Base-by-base conservation (phyloP, 2,113 vertebrate genomes). In the Ophiodon elongatus region DNA sequence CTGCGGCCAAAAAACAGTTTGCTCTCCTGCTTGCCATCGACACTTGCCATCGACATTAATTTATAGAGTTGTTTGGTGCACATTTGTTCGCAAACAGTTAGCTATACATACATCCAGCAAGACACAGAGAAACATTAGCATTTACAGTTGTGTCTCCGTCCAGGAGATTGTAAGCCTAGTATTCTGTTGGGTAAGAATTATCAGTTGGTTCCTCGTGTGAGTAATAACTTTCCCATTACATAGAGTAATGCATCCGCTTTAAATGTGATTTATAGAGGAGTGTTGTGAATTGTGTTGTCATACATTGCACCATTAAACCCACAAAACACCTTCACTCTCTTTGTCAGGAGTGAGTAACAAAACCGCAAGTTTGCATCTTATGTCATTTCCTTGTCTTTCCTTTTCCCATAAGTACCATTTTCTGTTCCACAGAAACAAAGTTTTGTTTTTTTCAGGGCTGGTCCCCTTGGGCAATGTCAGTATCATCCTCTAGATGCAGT, bases 401-500 rank as follows among this genome's bases (percentile, higher is more conserved):
- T 75, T 79, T 77, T 67, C 72, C 79, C 57, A 52, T 39, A 62
- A 66, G 67, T 73, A 47, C n/a, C 4, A 50, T 70, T 70, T 78
- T 70, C 74, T 69, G 52, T 80, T 88, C 47, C 66, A 64, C 11
- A 69, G 41, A 79, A 65, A n/a, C 21, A 15, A 31, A 2, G 2
- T 10, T 27, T 19, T 1, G 6, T 27, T 31, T 37, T 52, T 52
- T 50, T 33, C 6, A 39, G 19, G 2, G 33, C n/a, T 13, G 27
- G 56, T 76, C 66, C 71, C 86, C 52, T 23, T 63, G 33, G 81
- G 76, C 77, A 45, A 56, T 54, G 39, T 39, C 59, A 62, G 50
- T 29, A 82, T 87, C 70, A 33, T 84, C 62, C 45, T 54, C 33
- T 19, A 41, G 79, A 37, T 63, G 60, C 29, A 25, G 84, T 74